phyloP scores from a whole-genome alignment of 2,888 invertebrate genomes.

The Gnatocerus cornutus region DNA sequence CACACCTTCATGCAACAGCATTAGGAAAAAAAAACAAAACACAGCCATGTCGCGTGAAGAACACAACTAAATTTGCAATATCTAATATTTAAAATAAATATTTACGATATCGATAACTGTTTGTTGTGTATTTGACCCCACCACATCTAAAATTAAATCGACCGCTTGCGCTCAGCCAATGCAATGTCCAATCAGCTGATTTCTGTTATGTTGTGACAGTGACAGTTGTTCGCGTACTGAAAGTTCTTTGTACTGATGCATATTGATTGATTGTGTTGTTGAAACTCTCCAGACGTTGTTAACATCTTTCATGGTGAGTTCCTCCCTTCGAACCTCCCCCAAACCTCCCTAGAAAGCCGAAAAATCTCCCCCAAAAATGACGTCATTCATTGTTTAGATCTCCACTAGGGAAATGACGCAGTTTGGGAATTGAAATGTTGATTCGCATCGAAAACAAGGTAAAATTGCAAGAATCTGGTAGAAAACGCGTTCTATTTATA shows the following conservation, averaged over 20 bases:
- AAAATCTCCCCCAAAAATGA: conserved; percentile 64
- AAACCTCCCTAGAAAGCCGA: not conserved
- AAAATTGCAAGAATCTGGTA: conserved; percentile 32
- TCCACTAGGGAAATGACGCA: conserved; percentile 74
- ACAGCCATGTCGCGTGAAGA: not conserved
- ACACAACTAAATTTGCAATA: conserved; percentile 9
- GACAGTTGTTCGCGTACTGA: conserved; percentile 47
- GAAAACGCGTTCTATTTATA: conserved; percentile 19
- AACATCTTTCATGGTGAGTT: conserved; percentile 19
- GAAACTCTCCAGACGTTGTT: conserved; percentile 11
- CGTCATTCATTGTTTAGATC: conserved; percentile 74
- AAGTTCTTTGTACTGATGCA: conserved; percentile 54
- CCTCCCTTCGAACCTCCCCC: not conserved
- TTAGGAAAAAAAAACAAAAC: not conserved
- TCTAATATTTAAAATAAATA: conserved; percentile 24
- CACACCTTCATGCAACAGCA: not conserved
- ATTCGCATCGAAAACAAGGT: conserved; percentile 56
- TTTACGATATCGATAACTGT: conserved; percentile 21
- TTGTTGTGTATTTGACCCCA: conserved; percentile 30
- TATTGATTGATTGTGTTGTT: conserved; percentile 48
- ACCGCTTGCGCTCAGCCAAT: conserved; percentile 32
- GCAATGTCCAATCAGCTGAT: conserved; percentile 65
- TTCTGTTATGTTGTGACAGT: conserved; percentile 62
- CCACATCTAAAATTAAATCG: conserved; percentile 44
- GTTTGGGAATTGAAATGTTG: conserved; percentile 70